phyloP scores from a whole-genome alignment of 2,113 vertebrate genomes.

The Gambusia affinis region DNA sequence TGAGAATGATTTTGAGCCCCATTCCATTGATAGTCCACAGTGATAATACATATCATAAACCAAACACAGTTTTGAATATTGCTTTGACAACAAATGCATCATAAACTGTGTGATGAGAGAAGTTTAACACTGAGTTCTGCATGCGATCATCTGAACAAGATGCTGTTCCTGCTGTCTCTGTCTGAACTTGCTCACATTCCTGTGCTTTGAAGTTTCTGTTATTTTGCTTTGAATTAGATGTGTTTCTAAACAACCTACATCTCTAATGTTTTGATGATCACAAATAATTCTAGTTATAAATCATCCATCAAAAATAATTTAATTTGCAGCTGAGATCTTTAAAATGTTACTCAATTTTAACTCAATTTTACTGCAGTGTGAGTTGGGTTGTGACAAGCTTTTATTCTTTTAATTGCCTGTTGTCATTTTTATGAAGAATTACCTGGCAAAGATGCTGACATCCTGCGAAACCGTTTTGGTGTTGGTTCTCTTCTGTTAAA shows the following conservation, averaged over 20 bases:
- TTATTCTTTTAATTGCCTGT: not conserved
- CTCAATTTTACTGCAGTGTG: too few species aligned
- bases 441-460: not conserved
- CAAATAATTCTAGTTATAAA: too few species aligned
- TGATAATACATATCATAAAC: too few species aligned
- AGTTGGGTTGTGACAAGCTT: too few species aligned
- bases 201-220: too few species aligned
- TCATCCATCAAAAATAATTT: not conserved
- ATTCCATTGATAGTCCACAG: too few species aligned
- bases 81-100: not conserved
- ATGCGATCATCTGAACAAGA: not conserved
- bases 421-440: not conserved
- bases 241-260: too few species aligned
- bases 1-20: too few species aligned
- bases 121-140: not conserved
- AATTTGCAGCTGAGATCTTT: too few species aligned
- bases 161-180: not conserved
- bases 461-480: not conserved
- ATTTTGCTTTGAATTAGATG: not conserved
- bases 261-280: not conserved
- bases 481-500: not conserved
- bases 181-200: not conserved
- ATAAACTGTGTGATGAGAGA: not conserved
- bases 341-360: too few species aligned
- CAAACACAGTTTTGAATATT: too few species aligned